Evolutionary conservation across 2,888 invertebrate genomes (phyloP).

Genomic region (Microctonus aethiopoides): DNA sequence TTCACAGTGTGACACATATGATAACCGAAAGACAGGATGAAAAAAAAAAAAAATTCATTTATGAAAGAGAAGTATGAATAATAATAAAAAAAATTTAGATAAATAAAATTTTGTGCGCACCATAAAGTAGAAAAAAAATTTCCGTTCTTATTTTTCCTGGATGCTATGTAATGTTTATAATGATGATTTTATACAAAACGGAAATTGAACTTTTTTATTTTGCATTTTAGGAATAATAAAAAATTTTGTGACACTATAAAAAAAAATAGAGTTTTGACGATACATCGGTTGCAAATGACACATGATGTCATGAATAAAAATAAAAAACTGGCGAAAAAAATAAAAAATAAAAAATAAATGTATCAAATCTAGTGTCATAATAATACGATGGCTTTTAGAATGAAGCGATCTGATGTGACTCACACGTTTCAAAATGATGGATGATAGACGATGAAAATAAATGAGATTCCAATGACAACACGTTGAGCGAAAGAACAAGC

Average conservation of each 20-base stretch:
- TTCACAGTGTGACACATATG: neutral
- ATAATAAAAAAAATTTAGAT: neutral
- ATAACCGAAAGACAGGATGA: neutral
- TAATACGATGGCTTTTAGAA: slow-evolving; percentile 18
- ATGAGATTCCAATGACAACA: slow-evolving; percentile 23
- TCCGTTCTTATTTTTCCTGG: neutral
- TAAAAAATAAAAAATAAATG: neutral
- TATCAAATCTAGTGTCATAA: neutral
- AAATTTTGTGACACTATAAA: neutral
- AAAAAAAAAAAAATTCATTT: neutral
- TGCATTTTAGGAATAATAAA: too few relatives aligned
- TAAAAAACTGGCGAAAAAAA: neutral
- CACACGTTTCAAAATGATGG: slow-evolving; percentile 7
- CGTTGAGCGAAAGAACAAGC: neutral
- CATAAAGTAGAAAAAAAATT: neutral
- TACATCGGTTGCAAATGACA: neutral
- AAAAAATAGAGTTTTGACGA: neutral
- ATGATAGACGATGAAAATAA: slow-evolving; percentile 21
- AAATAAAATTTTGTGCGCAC: neutral
- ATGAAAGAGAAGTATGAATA: neutral
- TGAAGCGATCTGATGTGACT: slow-evolving; percentile 2
- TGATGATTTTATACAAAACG: neutral
- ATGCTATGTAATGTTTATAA: neutral
- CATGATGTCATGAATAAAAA: neutral
- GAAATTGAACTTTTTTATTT: neutral